These are phyloP conservation scores for Eulacestoma nigropectus DNA, from an alignment of 2,113 vertebrate genomes.

Conservation along the genomic window DNA sequence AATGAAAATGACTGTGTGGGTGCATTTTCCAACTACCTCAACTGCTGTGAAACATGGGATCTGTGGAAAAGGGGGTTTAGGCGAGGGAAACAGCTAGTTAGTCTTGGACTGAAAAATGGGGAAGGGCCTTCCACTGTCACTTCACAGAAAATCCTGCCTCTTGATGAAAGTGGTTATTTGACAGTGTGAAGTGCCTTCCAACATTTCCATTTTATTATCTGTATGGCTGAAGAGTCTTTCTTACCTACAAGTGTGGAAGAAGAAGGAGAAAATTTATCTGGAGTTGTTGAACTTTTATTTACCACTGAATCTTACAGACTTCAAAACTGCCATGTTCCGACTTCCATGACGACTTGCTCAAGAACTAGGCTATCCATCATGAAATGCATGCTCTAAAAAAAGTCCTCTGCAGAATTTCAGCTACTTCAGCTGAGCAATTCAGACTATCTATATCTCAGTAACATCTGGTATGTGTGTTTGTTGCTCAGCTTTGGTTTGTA, in stretches of 20 bases:
- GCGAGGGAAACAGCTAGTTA: neutral
- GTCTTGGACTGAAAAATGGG: neutral
- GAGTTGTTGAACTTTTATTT: neutral
- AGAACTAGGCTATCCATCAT: neutral
- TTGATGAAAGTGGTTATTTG: neutral
- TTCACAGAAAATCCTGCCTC: neutral
- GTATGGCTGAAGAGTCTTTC: neutral
- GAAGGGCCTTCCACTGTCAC: neutral
- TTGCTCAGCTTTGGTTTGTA: slow-evolving; percentile 38
- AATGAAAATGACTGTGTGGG: neutral
- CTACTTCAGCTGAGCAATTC: slow-evolving; percentile 33
- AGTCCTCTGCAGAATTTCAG: neutral
- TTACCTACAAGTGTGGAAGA: neutral
- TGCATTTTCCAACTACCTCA: neutral
- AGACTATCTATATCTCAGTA: slow-evolving; percentile 38
- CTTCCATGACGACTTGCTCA: neutral
- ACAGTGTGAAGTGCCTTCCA: neutral
- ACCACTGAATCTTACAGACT: neutral
- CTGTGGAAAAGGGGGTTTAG: neutral
- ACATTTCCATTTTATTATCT: neutral
- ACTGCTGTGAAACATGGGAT: neutral
- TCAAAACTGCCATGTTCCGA: neutral
- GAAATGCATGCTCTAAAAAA: neutral
- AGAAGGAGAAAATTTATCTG: neutral
- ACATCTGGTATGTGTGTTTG: slow-evolving; percentile 51